Evolutionary conservation across 2,797 vertebrate species (phyloP).

Genomic region (Hippopotamyrus pictus): DNA sequence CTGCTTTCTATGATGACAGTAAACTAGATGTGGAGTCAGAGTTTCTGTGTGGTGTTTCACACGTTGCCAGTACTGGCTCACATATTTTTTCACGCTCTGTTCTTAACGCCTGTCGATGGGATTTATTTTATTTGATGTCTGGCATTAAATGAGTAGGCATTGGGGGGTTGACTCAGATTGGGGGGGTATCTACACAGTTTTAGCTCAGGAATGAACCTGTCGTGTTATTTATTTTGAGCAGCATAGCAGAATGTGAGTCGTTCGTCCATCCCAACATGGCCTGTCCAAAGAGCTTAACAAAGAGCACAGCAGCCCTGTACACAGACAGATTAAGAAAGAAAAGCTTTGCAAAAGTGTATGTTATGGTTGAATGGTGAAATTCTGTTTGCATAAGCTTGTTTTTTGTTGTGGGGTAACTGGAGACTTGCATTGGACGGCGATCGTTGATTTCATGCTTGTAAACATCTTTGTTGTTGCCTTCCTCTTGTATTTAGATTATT

Average conservation of each 20-base stretch:
- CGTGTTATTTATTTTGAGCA: background rate
- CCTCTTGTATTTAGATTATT: background rate
- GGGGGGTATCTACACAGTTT: background rate
- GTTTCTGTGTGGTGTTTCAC: background rate
- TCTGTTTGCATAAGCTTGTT: background rate
- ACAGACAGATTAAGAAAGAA: background rate
- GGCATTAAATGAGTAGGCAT: background rate
- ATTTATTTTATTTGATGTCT: background rate
- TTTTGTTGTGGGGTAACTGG: background rate
- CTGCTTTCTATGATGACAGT: conserved; percentile 49
- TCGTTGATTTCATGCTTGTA: background rate
- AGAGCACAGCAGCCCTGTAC: background rate
- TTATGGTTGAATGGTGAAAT: background rate
- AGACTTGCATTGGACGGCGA: background rate
- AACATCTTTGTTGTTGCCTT: background rate
- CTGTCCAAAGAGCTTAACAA: background rate
- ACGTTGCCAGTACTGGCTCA: background rate
- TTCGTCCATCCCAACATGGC: background rate
- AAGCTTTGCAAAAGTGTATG: background rate
- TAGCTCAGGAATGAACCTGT: background rate
- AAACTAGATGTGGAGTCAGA: conserved; percentile 1
- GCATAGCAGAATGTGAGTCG: background rate
- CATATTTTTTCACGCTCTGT: background rate
- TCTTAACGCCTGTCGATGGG: conserved; percentile 7
- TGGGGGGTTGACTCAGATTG: background rate